phyloP scores from a whole-genome alignment of 2,113 vertebrate species.

The Eubucco bourcierii region DNA sequence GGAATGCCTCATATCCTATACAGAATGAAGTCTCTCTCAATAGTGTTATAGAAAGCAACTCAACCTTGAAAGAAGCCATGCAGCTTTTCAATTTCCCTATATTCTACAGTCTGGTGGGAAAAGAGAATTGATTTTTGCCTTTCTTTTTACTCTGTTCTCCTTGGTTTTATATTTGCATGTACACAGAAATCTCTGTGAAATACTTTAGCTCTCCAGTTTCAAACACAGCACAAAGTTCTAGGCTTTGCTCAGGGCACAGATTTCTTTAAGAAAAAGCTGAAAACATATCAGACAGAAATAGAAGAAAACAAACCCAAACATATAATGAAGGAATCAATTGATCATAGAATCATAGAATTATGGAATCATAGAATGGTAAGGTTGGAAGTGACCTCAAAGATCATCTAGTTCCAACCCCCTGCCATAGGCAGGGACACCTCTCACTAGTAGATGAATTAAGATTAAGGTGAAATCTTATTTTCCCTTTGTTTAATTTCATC shows the following conservation, averaged over 20 bases:
- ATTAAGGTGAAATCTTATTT: background rate
- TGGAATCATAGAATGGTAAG: no score
- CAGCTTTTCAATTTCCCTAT: background rate
- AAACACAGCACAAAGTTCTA: background rate
- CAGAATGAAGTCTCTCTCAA: background rate
- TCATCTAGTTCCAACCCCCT: no score
- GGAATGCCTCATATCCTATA: background rate
- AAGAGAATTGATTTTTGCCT: background rate
- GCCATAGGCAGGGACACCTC: no score
- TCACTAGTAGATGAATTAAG: no score
- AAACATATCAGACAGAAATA: background rate
- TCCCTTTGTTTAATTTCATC: background rate
- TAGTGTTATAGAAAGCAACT: background rate
- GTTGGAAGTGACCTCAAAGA: no score
- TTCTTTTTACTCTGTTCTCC: background rate
- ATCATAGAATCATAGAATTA: no score
- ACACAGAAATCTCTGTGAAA: background rate
- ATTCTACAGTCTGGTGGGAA: background rate
- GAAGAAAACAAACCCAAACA: background rate
- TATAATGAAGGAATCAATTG: background rate
- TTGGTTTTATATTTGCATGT: background rate
- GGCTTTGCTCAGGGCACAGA: background rate
- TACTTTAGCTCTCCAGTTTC: background rate
- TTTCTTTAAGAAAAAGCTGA: background rate
- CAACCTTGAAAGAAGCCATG: background rate